Evolutionary conservation across 2,888 invertebrate genomes (phyloP), one percentile per base, ranked within the genome.

Genomic region (Tipula helvola): DNA sequence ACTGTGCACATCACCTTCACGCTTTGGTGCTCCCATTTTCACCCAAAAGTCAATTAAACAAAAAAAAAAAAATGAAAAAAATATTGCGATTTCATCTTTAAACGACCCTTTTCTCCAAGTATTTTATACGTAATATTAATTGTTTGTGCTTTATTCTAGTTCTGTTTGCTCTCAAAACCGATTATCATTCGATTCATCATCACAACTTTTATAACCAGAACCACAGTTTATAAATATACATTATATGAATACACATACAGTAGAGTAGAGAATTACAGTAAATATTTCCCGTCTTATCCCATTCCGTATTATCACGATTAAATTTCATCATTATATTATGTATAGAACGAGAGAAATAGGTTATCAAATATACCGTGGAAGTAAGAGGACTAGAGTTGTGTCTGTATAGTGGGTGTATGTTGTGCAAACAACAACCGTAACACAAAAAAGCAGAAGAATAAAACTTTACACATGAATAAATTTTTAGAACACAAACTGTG

Each of bases 171-270:
- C 71, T 71, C n/a, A 71, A 71, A 71, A 71, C 71, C 71, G 71
- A 71, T 71, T 71, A 71, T 71, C 71, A 71, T 71, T 71, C 71
- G 71, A 71, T 71, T 71, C 71, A 71, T 71, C 71, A 71, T 71
- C 71, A 28, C 71, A 71, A 71, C 71, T 71, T 71, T 2, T 71
- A 28, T 28, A 28, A 28, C 28, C 16, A 5, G 4, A 52, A 16
- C 16, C 16, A 52, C 52, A 52, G 52, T 16, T 13, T 52, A 16
- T 16, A n/a, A 16, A 39, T 57, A 16, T 16, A 16, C 52, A 16
- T 18, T 39, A 39, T 39, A 39, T 3, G n/a, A n/a, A 39, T 39
- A 39, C 3, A 3, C 16, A 52, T 52, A 52, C 52, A 2, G 39
- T 52, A 10, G 52, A 52, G 16, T 13, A 10, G 52, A 52, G 52